phyloP scores from a whole-genome alignment of 2,888 invertebrate species.

The Aspidiotus rigidus region DNA sequence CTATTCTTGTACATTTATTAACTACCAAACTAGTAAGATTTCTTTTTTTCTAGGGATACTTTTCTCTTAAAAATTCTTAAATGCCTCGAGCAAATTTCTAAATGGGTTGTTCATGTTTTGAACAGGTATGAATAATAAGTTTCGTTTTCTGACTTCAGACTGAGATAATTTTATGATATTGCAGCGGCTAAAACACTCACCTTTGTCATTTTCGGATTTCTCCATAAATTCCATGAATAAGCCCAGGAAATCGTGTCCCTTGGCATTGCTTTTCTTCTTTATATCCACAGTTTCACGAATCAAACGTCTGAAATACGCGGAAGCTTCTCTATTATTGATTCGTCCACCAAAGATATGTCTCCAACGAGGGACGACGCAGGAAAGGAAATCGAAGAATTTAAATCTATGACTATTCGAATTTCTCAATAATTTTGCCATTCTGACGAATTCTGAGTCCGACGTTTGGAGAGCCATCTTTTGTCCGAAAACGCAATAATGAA shows the following conservation, averaged over 20 bases:
- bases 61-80: no score
- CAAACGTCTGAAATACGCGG: not conserved
- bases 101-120: no score
- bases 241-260: conserved; percentile 10
- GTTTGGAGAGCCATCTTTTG: conserved; percentile 6
- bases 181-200: not conserved
- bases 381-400: not conserved
- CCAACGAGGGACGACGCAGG: not conserved
- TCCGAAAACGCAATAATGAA: conserved; percentile 11
- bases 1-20: no score
- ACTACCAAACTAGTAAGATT: no score
- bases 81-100: no score
- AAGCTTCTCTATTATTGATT: not conserved
- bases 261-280: not conserved
- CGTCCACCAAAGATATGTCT: not conserved
- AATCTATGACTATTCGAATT: not conserved
- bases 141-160: no score
- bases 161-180: no score
- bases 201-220: not conserved
- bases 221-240: conserved; percentile 18
- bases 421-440: not conserved
- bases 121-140: no score
- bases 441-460: not conserved
- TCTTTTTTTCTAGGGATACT: no score
- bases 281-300: not conserved